These are phyloP conservation scores for Cheilosia grossa DNA, from an alignment of 2,888 invertebrate genomes.

Conservation along the genomic window DNA sequence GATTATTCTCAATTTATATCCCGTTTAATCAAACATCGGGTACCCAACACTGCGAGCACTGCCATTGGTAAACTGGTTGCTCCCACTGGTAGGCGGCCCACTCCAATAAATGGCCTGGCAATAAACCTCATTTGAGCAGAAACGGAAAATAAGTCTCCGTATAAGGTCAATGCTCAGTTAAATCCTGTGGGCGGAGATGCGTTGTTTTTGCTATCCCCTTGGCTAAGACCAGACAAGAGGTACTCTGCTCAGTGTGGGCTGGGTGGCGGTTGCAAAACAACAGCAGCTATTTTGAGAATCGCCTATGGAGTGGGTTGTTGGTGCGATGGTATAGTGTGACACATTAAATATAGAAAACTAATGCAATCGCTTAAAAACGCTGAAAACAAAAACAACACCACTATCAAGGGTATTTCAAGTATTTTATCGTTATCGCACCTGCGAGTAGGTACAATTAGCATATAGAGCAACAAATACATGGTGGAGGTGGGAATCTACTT, in stretches of 20 bases:
- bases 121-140: background rate
- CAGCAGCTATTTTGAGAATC: conserved; percentile 8
- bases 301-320: background rate
- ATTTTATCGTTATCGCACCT: too few species aligned
- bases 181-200: conserved; percentile 39
- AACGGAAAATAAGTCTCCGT: conserved; percentile 44
- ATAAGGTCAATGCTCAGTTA: conserved; percentile 47
- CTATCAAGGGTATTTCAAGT: too few species aligned
- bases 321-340: background rate
- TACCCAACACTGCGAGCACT: background rate
- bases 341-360: conserved; percentile 10
- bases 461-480: too few species aligned
- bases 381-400: background rate
- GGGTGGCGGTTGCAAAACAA: background rate
- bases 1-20: too few species aligned
- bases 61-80: background rate
- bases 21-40: too few species aligned
- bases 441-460: too few species aligned
- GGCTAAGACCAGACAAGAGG: background rate
- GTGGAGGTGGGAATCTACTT: too few species aligned
- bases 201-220: background rate
- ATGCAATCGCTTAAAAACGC: background rate
- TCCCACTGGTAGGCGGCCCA: background rate
- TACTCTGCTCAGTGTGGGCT: background rate
- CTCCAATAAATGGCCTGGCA: background rate